Percentiles rank a stretch among this genome's conserved stretches.
These are phyloP conservation scores for Parascotia fuliginaria DNA, from an alignment of 2,888 invertebrate species.

Conservation along the genomic window DNA sequence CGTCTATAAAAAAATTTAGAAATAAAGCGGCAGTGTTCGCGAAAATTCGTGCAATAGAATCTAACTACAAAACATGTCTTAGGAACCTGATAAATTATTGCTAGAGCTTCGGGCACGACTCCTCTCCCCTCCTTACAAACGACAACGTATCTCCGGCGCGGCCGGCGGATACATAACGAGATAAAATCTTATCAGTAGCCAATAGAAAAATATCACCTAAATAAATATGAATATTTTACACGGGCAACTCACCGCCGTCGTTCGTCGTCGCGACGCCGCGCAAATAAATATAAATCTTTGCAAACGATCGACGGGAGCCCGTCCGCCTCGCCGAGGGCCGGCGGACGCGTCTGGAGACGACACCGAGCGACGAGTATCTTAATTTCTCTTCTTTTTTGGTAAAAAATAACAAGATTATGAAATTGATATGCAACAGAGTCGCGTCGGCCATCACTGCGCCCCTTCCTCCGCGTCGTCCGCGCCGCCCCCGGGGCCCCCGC, in stretches of 20 bases:
- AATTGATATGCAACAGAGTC: conserved; percentile 69
- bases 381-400: conserved; percentile 74
- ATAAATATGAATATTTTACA: conserved; percentile 81
- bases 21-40: conserved; percentile 84
- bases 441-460: conserved; percentile 63
- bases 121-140: conserved; percentile 59
- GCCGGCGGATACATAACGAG: conserved; percentile 76
- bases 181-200: conserved; percentile 84
- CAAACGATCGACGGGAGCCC: conserved; percentile 43
- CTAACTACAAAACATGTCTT: conserved; percentile 85
- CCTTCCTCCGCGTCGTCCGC: conserved; percentile 54
- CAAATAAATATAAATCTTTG: conserved; percentile 56
- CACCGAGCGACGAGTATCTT: conserved; percentile 47
- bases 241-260: conserved; percentile 57
- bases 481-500: conserved; percentile 19
- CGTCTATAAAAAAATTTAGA: conserved; percentile 71
- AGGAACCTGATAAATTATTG: conserved; percentile 86
- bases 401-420: conserved; percentile 79
- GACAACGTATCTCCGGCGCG: conserved; percentile 67
- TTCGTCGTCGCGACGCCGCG: conserved; percentile 50
- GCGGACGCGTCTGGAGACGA: conserved; percentile 30
- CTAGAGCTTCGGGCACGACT: conserved; percentile 78
- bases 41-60: conserved; percentile 84
- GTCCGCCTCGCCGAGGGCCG: conserved; percentile 26
- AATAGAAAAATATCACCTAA: conserved; percentile 86